Evolutionary conservation across 2,113 vertebrate species (phyloP), one percentile per base, ranked within the genome.

Genomic region (Polypterus senegalus): DNA sequence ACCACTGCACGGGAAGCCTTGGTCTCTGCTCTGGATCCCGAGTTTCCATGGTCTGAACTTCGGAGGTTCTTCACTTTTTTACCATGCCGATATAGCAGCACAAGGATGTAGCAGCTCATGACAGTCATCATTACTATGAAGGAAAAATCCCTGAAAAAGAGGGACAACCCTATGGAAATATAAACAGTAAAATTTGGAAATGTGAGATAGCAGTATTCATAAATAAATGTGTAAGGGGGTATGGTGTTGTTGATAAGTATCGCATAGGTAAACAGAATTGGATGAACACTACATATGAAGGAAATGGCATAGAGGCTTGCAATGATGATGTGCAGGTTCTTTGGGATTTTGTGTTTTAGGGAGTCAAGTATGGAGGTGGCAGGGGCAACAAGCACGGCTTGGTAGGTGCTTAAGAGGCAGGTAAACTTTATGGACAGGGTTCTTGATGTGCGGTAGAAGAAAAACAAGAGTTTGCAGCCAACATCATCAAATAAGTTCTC

Each of bases 371-470:
- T 3, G 56, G 56, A 57, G 56, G 56, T 11, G 10, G 57, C 46
- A 0, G 66, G 66, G 47, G 66, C 54, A 46, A 68, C 46, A 46
- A 64, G 52, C 4, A 68, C 54, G 57, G 62, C 56, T 45, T 68
- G 66, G 58, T 68, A 53, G 27, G 62, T 61, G 9, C 62, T 68
- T 1, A 68, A 59, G 5, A 68, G 57, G 54, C 61, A 64, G 49
- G 66, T 68, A 4, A 64, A 4, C 11, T 58, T 64, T 43, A 68
- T 68, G n/a, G 59, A 68, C 66, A 68, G 64, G 7, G 66, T 62
- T 6, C 66, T 49, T 9, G 59, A 64, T 5, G 64, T 56, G 49
- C 66, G 47, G 49, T 52, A 68, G 3, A 56, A 64, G 11, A 64
- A 61, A 43, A 68, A 57, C 10, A 64, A 59, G 52, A 68, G 11